Base-by-base conservation (phyloP, 1,140 invertebrate species). In the Hyles vespertilio region DNA sequence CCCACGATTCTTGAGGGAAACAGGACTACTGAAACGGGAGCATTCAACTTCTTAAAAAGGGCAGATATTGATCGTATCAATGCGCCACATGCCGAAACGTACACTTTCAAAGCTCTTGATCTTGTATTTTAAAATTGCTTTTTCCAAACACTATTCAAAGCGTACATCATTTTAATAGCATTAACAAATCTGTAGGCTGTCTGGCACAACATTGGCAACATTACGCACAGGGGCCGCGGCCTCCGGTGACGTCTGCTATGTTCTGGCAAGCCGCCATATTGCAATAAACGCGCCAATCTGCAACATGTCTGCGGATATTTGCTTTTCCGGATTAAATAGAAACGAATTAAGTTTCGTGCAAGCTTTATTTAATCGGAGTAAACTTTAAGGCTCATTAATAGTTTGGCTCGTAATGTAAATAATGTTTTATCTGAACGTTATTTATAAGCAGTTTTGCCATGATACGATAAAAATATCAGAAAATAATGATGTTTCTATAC, bases 251-350 rank as follows among this genome's bases (percentile, higher is more conserved):
- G 77, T 76, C 50, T 45, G 49, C 47, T 8, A 60, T 45, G 36
- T 50, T 49, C 71, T 82, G 79, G 79, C 79, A 71, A 40, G 60
- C 61, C 12, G 75, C 79, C 77, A 82, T 75, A 56, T 75, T 79
- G 59, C 70, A 82, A 82, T 79, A 80, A 73, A 65, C 67, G 51
- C 68, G 67, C 59, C 56, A 66, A 58, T 52, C 48, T 63, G 52
- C 10, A 47, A 34, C 32, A 55, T 46, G 56, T 58, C 57, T 52
- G 12, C 45, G 22, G 53, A 58, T 50, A 53, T 62, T 59, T 53
- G 52, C 54, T 47, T 59, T 71, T 68, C 69, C 69, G 65, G 61
- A 44, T 61, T 61, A 43, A 36, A 22, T 54, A 50, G 34, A 44
- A 12, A 34, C 45, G 22, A 32, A n/a, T 51, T 8, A 40, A 40